Evolutionary conservation across 2,113 vertebrate species (phyloP).

Genomic region (Malurus elegans): DNA sequence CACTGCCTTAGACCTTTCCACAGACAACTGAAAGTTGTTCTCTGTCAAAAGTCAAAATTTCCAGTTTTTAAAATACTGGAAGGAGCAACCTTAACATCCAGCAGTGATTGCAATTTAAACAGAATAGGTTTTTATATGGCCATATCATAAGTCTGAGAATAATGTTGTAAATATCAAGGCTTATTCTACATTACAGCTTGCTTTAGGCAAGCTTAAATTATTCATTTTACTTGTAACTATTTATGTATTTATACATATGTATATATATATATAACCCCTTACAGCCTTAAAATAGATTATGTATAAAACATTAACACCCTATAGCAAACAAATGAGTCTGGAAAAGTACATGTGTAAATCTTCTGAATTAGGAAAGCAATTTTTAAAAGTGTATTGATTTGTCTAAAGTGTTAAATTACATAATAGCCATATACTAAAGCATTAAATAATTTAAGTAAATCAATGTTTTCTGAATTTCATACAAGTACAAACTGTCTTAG

Average conservation of each 20-base stretch:
- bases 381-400: slow-evolving; percentile 73
- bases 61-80: background rate
- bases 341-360: slow-evolving; percentile 46
- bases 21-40: background rate
- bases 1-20: background rate
- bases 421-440: slow-evolving; percentile 68
- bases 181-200: background rate
- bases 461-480: slow-evolving; percentile 77
- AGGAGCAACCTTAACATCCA: background rate
- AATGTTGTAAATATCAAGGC: background rate
- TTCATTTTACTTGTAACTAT: slow-evolving; percentile 31
- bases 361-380: slow-evolving; percentile 62
- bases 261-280: background rate
- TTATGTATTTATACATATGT: background rate
- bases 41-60: background rate
- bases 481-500: slow-evolving; percentile 69
- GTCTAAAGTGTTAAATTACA: slow-evolving; percentile 77
- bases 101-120: background rate
- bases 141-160: background rate
- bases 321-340: slow-evolving; percentile 57
- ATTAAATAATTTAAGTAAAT: slow-evolving; percentile 82
- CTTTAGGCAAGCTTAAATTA: slow-evolving; percentile 45
- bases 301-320: slow-evolving; percentile 43
- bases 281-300: slow-evolving; percentile 45
- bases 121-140: background rate